phyloP scores from a whole-genome alignment of 2,888 invertebrate genomes.

The Latheticus oryzae region DNA sequence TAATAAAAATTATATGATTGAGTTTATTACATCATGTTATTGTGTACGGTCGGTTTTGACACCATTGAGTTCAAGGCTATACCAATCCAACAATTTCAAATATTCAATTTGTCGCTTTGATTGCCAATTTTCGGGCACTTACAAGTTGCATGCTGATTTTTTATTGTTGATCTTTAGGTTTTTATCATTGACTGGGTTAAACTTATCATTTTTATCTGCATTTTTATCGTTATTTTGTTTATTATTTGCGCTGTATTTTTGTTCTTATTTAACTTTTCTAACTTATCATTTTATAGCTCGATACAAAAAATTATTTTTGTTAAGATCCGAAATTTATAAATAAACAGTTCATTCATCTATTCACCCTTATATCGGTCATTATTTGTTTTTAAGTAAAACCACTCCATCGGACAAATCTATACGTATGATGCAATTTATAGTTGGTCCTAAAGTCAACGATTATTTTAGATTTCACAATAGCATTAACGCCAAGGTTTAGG shows the following conservation, averaged over 20 bases:
- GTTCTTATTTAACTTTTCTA: slow-evolving; percentile 14
- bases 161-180: slow-evolving; percentile 15
- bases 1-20: slow-evolving; percentile 42
- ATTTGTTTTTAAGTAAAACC: slow-evolving; percentile 7
- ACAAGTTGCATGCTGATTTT: slow-evolving; percentile 7
- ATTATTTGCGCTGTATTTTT: slow-evolving; percentile 40
- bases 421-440: too few species aligned
- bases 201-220: slow-evolving; percentile 42
- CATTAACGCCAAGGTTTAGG: too few species aligned
- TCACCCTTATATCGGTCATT: slow-evolving; percentile 26
- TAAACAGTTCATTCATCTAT: slow-evolving; percentile 29
- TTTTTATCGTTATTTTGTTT: slow-evolving; percentile 41
- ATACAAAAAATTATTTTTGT: slow-evolving; percentile 27
- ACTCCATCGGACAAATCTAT: slow-evolving; percentile 6
- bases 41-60: slow-evolving; percentile 44
- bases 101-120: slow-evolving; percentile 43
- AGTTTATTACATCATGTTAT: slow-evolving; percentile 56
- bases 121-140: slow-evolving; percentile 31
- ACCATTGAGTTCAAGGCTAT: slow-evolving; percentile 47
- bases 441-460: slow-evolving; percentile 16
- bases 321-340: slow-evolving; percentile 15
- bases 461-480: too few species aligned
- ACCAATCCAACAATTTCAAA: slow-evolving; percentile 43
- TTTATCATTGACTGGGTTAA: slow-evolving; percentile 36
- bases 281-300: slow-evolving; percentile 15